Percentiles rank a stretch among this genome's conserved stretches.
Conservation (phyloP, 2,113 vertebrate species). For the Nematolebias whitei region DNA sequence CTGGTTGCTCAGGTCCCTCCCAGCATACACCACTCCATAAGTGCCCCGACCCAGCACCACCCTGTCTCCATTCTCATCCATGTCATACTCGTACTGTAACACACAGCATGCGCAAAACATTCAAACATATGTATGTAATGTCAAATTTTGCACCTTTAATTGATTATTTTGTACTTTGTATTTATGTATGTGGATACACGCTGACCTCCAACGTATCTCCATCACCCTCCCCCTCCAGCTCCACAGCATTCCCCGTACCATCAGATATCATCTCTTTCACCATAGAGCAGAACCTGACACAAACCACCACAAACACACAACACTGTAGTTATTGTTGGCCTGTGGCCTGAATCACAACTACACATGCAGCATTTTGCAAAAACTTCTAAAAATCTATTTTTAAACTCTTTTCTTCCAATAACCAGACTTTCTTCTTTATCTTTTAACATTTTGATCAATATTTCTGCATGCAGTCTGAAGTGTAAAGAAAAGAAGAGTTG, state of each 20-base stretch:
- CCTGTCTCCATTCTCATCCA: conserved; percentile 81
- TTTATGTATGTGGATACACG: not conserved
- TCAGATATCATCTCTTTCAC: conserved; percentile 92
- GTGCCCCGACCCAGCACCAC: conserved; percentile 91
- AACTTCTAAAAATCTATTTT: not conserved
- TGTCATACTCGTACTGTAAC: conserved; percentile 88
- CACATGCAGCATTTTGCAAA: not conserved
- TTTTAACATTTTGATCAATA: not conserved
- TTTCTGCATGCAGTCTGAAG: no score
- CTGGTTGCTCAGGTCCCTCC: conserved; percentile 87
- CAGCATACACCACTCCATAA: conserved; percentile 90
- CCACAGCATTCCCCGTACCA: conserved; percentile 81
- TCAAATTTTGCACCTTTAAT: not conserved
- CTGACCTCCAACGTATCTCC: conserved; percentile 90
- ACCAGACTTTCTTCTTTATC: no score
- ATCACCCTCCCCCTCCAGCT: conserved; percentile 88
- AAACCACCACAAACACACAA: not conserved
- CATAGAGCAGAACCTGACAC: conserved; percentile 88
- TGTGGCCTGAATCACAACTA: not conserved
- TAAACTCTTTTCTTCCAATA: not conserved
- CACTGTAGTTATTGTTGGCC: not conserved
- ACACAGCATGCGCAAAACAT: not conserved
- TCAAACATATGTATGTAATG: not conserved
- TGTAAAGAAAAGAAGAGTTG: no score
- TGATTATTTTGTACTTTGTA: not conserved